phyloP scores from a whole-genome alignment of 2,888 invertebrate species.

The Polietes domitor region DNA sequence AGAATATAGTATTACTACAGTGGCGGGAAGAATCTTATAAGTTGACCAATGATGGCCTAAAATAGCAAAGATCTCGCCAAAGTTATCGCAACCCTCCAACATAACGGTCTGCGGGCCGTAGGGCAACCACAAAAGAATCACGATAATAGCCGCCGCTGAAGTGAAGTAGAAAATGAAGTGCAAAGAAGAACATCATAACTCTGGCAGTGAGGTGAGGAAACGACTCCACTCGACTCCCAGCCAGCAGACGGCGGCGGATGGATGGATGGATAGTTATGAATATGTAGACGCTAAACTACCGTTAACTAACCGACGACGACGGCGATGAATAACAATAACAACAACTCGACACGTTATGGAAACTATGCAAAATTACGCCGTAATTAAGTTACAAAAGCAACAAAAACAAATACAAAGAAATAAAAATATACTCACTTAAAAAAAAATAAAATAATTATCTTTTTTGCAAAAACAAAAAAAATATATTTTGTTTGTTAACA shows the following conservation, averaged over 20 bases:
- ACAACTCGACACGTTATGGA: slow-evolving; percentile 36
- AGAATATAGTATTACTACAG: too few species aligned
- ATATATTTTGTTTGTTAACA: not conserved
- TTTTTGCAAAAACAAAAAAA: not conserved
- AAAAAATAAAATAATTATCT: not conserved
- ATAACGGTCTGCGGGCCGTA: too few species aligned
- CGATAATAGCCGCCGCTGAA: slow-evolving; percentile 6
- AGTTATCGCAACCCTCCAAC: too few species aligned
- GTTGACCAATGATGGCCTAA: too few species aligned
- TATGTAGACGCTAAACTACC: slow-evolving; percentile 15
- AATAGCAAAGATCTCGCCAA: too few species aligned
- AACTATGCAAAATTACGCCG: slow-evolving; percentile 1
- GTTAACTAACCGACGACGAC: slow-evolving; percentile 29
- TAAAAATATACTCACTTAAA: slow-evolving; percentile 14
- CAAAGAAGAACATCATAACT: slow-evolving; percentile 37
- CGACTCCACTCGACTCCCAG: not conserved
- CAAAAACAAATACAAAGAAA: not conserved
- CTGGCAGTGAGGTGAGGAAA: not conserved
- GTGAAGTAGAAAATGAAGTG: slow-evolving; percentile 35
- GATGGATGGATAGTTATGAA: slow-evolving; percentile 15
- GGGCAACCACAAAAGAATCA: slow-evolving; percentile 23
- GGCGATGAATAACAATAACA: slow-evolving; percentile 11
- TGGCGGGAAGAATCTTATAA: too few species aligned
- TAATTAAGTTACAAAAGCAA: slow-evolving; percentile 17
- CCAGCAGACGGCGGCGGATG: not conserved